A percentile compares a stretch with the other conserved stretches of the same genome.
These are phyloP conservation scores for Zygaena filipendulae DNA, from an alignment of 2,888 invertebrate genomes.

Conservation along the genomic window DNA sequence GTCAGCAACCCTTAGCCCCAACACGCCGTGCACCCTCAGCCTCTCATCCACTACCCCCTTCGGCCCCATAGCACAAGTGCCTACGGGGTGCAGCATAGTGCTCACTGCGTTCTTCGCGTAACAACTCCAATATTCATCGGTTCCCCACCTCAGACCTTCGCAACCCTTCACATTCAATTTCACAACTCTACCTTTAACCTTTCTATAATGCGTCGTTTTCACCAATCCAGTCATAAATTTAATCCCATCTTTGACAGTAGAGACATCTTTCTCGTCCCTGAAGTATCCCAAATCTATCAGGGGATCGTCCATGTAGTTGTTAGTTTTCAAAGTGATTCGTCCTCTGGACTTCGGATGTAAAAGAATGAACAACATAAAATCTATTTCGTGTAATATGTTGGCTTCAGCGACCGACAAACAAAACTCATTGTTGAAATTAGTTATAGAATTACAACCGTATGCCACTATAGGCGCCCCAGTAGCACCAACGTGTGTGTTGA, in stretches of 20 bases:
- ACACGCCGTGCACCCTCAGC: slow-evolving; percentile 35
- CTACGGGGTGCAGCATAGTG: slow-evolving; percentile 71
- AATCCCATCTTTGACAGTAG: slow-evolving; percentile 27
- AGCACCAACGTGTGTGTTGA: slow-evolving; percentile 38
- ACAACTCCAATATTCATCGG: slow-evolving; percentile 74
- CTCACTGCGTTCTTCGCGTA: slow-evolving; percentile 63
- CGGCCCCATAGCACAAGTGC: slow-evolving; percentile 47
- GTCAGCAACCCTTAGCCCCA: slow-evolving; percentile 39
- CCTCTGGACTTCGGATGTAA: slow-evolving; percentile 46
- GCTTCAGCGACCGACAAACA: slow-evolving; percentile 30
- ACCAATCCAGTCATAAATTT: slow-evolving; percentile 31
- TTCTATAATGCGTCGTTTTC: slow-evolving; percentile 34
- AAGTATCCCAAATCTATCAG: slow-evolving; percentile 38
- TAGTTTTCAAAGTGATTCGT: slow-evolving; percentile 32
- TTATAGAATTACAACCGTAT: slow-evolving; percentile 23
- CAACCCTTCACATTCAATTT: slow-evolving; percentile 59
- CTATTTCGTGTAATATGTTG: slow-evolving; percentile 32
- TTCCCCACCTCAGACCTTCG: slow-evolving; percentile 45
- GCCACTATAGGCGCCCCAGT: slow-evolving; percentile 26
- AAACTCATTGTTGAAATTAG: slow-evolving; percentile 24
- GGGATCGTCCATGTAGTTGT: slow-evolving; percentile 37
- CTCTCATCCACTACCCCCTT: slow-evolving; percentile 43
- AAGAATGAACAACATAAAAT: slow-evolving; percentile 25
- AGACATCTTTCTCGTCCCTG: slow-evolving; percentile 31
- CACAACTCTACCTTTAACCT: slow-evolving; percentile 27